A percentile compares a stretch with the other conserved stretches of the same genome.
phyloP scores from a whole-genome alignment of 2,113 vertebrate genomes.

The Rhipidura dahli region DNA sequence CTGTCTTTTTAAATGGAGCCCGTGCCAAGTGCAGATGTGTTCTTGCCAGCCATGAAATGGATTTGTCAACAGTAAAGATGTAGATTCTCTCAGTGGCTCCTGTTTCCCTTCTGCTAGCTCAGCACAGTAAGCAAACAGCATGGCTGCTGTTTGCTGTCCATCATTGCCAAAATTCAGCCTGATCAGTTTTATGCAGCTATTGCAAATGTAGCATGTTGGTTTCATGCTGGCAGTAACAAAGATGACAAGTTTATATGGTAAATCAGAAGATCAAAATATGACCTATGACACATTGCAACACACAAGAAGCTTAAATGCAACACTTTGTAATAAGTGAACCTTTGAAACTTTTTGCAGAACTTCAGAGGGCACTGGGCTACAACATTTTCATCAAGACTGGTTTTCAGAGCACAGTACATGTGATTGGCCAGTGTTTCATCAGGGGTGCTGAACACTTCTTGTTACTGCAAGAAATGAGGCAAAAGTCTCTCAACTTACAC shows the following conservation, averaged over 20 bases:
- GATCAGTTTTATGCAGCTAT: neutral
- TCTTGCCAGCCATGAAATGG: conserved; percentile 43
- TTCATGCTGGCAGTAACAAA: neutral
- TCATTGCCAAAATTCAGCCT: neutral
- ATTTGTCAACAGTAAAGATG: conserved; percentile 44
- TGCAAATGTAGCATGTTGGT: neutral
- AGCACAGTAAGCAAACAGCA: neutral
- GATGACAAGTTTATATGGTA: neutral
- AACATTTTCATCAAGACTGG: neutral
- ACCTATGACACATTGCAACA: neutral
- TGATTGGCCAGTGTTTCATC: neutral
- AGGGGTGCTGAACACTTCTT: neutral
- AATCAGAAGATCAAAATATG: neutral
- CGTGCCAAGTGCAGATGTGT: conserved; percentile 34
- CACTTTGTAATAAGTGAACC: neutral
- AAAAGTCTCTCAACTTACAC: neutral
- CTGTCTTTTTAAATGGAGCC: conserved; percentile 38
- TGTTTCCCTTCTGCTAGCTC: neutral
- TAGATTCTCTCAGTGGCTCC: neutral
- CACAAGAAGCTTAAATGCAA: neutral
- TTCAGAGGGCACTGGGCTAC: neutral
- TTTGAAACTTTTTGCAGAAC: neutral
- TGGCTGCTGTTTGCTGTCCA: neutral
- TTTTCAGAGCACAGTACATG: neutral
- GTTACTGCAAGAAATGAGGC: neutral